These are phyloP conservation scores for Atherinosoma microstoma DNA, from an alignment of 2,797 vertebrate genomes.

Conservation along the genomic window DNA sequence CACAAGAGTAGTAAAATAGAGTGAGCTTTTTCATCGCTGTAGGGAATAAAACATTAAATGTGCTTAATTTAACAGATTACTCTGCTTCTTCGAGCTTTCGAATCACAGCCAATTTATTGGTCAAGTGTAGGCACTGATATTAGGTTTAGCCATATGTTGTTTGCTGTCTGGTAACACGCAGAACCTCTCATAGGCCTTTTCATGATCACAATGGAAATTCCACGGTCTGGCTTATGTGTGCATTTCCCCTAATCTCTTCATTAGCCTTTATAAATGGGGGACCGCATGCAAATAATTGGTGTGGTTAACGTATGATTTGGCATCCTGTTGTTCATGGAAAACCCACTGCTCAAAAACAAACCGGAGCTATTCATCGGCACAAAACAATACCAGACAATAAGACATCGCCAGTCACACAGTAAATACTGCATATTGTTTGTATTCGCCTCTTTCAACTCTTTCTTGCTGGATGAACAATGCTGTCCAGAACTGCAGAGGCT, in stretches of 20 bases:
- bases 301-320: constrained; percentile 66
- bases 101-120: constrained; percentile 29
- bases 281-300: constrained; percentile 80
- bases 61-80: constrained; percentile 13
- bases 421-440: constrained; percentile 43
- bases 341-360: constrained; percentile 54
- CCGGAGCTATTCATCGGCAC: constrained; percentile 53
- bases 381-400: constrained; percentile 53
- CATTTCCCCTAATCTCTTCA: constrained; percentile 78
- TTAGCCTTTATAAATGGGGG: constrained; percentile 82
- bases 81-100: not conserved
- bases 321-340: constrained; percentile 69
- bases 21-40: not conserved
- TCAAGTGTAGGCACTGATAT: constrained; percentile 26
- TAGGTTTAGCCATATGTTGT: constrained; percentile 37
- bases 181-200: constrained; percentile 51
- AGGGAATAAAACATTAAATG: not conserved
- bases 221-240: constrained; percentile 48
- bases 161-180: constrained; percentile 37
- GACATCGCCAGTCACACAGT: constrained; percentile 49
- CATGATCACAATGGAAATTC: constrained; percentile 71
- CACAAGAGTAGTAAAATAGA: not conserved
- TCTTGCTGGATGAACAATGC: constrained; percentile 24
- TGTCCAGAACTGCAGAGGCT: constrained; percentile 7
- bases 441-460: constrained; percentile 6